phyloP scores from a whole-genome alignment of 1,140 invertebrate genomes.

The Gonatopus flavifemur region DNA sequence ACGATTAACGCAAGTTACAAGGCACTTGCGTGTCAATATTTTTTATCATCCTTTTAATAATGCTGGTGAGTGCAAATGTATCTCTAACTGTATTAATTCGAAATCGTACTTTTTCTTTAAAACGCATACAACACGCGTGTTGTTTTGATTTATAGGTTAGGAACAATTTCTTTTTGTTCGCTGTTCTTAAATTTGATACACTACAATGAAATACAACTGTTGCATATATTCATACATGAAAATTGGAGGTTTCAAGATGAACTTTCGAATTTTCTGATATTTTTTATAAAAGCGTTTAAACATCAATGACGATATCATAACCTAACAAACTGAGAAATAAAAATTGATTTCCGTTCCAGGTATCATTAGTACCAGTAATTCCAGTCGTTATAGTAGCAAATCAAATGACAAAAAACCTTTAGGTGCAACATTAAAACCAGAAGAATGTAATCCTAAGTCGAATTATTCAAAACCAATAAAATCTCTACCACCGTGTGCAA shows the following conservation, averaged over 20 bases:
- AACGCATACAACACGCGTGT: no score
- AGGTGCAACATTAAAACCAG: conserved; percentile 39
- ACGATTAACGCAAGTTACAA: conserved; percentile 21
- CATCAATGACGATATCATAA: no score
- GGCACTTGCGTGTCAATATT: conserved; percentile 14
- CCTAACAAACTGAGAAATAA: no score
- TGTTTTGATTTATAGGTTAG: no score
- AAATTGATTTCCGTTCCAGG: conserved; percentile 22
- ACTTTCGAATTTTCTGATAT: no score
- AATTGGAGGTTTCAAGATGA: no score
- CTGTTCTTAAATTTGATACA: no score
- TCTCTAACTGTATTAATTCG: no score
- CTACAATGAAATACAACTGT: no score
- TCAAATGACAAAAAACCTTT: conserved; percentile 26
- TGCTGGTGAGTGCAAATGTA: conserved; percentile 14
- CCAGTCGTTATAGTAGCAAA: conserved; percentile 33
- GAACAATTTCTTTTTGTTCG: no score
- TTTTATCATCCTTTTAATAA: conserved; percentile 23
- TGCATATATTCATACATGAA: no score
- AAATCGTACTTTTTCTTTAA: no score
- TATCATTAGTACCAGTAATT: conserved; percentile 29
- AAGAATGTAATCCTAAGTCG: conserved; percentile 42
- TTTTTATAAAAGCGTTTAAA: conserved; percentile 3
- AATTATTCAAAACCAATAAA: conserved; percentile 24
- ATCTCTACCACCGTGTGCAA: conserved; percentile 27